A percentile compares a stretch with the other conserved stretches of the same genome.
Evolutionary conservation across 2,113 vertebrate species (phyloP).

Genomic region (Talpa occidentalis): DNA sequence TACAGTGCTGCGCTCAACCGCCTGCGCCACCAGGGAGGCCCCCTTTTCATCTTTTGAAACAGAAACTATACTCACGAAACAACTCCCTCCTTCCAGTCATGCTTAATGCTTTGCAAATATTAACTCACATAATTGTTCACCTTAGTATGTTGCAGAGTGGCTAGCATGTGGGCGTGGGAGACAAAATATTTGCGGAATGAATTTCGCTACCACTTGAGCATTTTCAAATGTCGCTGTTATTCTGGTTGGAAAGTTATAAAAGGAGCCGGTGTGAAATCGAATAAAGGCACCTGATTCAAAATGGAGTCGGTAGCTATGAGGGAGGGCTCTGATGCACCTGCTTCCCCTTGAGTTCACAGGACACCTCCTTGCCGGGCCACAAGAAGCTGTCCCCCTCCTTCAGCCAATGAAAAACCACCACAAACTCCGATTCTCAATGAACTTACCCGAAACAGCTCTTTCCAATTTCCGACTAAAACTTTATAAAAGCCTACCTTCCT

Average conservation of each 20-base stretch:
- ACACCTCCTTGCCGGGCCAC: neutral
- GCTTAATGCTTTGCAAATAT: conserved; percentile 13
- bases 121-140: neutral
- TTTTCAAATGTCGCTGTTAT: neutral
- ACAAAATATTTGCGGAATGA: conserved; percentile 46
- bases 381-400: neutral
- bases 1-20: too few relatives aligned
- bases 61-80: neutral
- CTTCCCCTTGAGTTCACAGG: neutral
- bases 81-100: neutral
- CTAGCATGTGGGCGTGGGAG: neutral
- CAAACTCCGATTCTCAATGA: neutral
- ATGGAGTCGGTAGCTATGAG: neutral
- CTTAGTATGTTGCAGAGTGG: neutral
- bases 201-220: neutral
- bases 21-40: too few relatives aligned
- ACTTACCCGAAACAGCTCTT: neutral
- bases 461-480: neutral
- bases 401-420: neutral
- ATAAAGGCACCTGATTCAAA: neutral
- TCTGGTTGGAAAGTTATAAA: neutral
- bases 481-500: too few relatives aligned
- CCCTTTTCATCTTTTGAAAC: conserved; percentile 16
- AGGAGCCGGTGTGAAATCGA: neutral
- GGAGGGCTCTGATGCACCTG: too few relatives aligned